phyloP scores from a whole-genome alignment of 2,113 vertebrate genomes.

The Carassius auratus region DNA sequence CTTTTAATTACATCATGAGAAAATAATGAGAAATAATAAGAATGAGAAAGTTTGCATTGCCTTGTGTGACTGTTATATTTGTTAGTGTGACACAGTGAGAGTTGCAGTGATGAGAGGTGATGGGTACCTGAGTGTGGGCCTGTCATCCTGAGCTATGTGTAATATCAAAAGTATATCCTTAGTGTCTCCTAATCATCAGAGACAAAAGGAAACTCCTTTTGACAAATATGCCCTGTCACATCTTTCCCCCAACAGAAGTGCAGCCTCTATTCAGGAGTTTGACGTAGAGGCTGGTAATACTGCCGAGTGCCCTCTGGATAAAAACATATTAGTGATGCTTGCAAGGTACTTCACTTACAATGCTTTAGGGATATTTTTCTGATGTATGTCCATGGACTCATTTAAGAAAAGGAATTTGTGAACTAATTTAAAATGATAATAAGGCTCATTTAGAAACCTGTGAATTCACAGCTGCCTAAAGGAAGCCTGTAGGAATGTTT shows the following conservation, averaged over 20 bases:
- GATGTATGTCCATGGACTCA: not conserved
- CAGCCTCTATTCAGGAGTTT: not conserved
- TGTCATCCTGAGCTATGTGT: slow-evolving; percentile 29
- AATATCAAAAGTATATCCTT: slow-evolving; percentile 47
- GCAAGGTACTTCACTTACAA: not conserved
- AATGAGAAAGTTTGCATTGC: not conserved
- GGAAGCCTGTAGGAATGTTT: not conserved
- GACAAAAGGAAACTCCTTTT: slow-evolving; percentile 47
- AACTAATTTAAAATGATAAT: slow-evolving; percentile 29
- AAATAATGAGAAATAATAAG: no score
- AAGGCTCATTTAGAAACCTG: slow-evolving; percentile 10
- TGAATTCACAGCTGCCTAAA: not conserved
- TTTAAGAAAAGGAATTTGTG: not conserved
- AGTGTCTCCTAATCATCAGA: slow-evolving; percentile 50
- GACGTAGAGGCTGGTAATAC: slow-evolving; percentile 29
- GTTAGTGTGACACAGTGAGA: not conserved
- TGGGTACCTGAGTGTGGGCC: slow-evolving; percentile 28
- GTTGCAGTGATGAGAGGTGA: slow-evolving; percentile 43
- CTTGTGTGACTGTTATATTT: not conserved
- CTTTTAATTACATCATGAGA: not conserved
- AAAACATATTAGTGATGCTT: slow-evolving; percentile 21
- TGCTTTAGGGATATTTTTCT: slow-evolving; percentile 33
- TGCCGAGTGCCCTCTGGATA: slow-evolving; percentile 14
- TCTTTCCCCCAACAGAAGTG: slow-evolving; percentile 42
- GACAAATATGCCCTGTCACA: slow-evolving; percentile 56